phyloP scores from a whole-genome alignment of 2,797 vertebrate species.

The Geotrypetes seraphini region DNA sequence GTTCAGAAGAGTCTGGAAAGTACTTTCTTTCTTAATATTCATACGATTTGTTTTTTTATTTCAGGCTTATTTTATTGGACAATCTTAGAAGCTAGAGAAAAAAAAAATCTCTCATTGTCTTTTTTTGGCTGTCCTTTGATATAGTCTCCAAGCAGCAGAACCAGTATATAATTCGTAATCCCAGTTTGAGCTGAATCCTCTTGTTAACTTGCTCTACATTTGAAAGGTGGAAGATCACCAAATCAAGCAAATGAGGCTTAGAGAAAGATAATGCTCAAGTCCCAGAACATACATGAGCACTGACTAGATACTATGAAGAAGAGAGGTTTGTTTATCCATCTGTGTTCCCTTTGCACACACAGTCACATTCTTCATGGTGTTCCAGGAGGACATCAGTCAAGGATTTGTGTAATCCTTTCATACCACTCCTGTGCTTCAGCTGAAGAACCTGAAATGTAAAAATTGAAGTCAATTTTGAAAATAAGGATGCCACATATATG shows the following conservation, averaged over 20 bases:
- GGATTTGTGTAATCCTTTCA: slow-evolving; percentile 78
- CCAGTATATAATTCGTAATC: slow-evolving; percentile 32
- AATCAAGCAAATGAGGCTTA: slow-evolving; percentile 50
- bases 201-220: slow-evolving; percentile 35
- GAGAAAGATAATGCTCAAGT: slow-evolving; percentile 44
- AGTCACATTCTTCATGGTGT: slow-evolving; percentile 92
- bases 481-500: not conserved
- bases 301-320: slow-evolving; percentile 30
- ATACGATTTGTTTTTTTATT: slow-evolving; percentile 35
- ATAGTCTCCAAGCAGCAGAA: slow-evolving; percentile 35
- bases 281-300: slow-evolving; percentile 36
- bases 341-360: slow-evolving; percentile 78
- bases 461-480: slow-evolving; percentile 8
- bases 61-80: slow-evolving; percentile 23
- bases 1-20: slow-evolving; percentile 13
- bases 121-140: slow-evolving; percentile 39
- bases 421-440: slow-evolving; percentile 76
- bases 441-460: slow-evolving; percentile 77
- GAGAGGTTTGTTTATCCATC: slow-evolving; percentile 54
- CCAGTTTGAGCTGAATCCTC: slow-evolving; percentile 33
- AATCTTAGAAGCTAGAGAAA: slow-evolving; percentile 26
- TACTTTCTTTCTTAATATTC: slow-evolving; percentile 31
- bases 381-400: slow-evolving; percentile 87
- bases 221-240: slow-evolving; percentile 42
- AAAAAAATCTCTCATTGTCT: slow-evolving; percentile 34